phyloP scores from a whole-genome alignment of 2,797 vertebrate genomes.

The Hapalemur alaotrensis region DNA sequence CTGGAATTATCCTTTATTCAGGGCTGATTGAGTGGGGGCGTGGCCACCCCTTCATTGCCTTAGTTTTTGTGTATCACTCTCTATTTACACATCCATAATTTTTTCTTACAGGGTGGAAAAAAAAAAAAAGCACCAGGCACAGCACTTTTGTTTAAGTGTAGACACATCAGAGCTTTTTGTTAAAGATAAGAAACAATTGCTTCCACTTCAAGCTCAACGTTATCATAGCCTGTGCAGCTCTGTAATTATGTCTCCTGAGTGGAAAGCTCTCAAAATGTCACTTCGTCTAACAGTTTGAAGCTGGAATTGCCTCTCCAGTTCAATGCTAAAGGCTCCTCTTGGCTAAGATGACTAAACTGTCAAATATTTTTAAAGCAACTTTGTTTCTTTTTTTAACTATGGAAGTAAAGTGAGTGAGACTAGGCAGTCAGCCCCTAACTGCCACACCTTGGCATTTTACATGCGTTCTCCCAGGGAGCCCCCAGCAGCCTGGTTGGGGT shows the following conservation, averaged over 20 bases:
- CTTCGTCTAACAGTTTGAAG: not conserved
- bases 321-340: constrained; percentile 2
- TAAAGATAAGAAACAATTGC: constrained; percentile 3
- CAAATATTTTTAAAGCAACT: constrained; percentile 36
- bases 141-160: not conserved
- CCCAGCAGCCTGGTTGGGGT: not conserved
- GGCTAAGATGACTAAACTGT: not conserved
- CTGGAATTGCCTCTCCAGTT: not conserved
- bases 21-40: not conserved
- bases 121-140: not conserved
- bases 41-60: not conserved
- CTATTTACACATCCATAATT: not conserved
- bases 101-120: not conserved
- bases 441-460: not conserved
- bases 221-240: not conserved
- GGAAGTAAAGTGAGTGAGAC: not conserved
- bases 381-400: not conserved
- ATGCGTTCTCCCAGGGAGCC: not conserved
- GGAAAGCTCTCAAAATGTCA: constrained; percentile 33
- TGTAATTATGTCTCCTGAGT: constrained; percentile 43
- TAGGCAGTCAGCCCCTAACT: not conserved
- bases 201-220: constrained; percentile 6
- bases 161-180: constrained; percentile 32
- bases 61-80: not conserved
- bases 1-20: constrained; percentile 52